These are phyloP conservation scores for Sphecodes monilicornis DNA, from an alignment of 2,888 invertebrate genomes.

Conservation along the genomic window DNA sequence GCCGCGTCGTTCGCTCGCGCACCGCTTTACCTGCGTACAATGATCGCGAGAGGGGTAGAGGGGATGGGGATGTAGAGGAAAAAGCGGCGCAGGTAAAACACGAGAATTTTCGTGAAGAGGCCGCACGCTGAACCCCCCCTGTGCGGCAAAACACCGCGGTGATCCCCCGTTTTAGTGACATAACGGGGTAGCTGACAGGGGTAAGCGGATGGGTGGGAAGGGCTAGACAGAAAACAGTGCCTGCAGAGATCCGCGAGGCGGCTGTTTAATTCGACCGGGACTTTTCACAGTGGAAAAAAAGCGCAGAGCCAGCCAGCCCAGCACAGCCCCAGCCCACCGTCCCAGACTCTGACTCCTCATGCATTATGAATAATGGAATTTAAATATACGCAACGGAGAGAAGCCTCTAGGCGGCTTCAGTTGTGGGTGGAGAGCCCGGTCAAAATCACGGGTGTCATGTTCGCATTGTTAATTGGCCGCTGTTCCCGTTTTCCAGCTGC, in stretches of 20 bases:
- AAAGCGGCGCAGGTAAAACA: slow-evolving; percentile 62
- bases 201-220: slow-evolving; percentile 54
- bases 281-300: slow-evolving; percentile 72
- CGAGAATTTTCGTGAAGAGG: slow-evolving; percentile 55
- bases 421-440: slow-evolving; percentile 58
- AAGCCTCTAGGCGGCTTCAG: slow-evolving; percentile 69
- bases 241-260: slow-evolving; percentile 72
- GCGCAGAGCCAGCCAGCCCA: slow-evolving; percentile 55
- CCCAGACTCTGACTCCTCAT: slow-evolving; percentile 72
- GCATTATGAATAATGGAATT: slow-evolving; percentile 83
- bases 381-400: slow-evolving; percentile 77
- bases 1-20: slow-evolving; percentile 22
- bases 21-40: slow-evolving; percentile 48
- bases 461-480: slow-evolving; percentile 81
- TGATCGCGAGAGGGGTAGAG: slow-evolving; percentile 22
- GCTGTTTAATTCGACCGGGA: slow-evolving; percentile 78
- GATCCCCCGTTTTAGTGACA: slow-evolving; percentile 63
- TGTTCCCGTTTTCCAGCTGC: slow-evolving; percentile 67
- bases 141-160: slow-evolving; percentile 60
- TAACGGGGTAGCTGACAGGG: slow-evolving; percentile 50
- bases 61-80: slow-evolving; percentile 15
- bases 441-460: slow-evolving; percentile 75
- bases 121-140: slow-evolving; percentile 8
- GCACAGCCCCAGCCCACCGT: slow-evolving; percentile 34
- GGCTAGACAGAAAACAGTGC: slow-evolving; percentile 67